Conservation (phyloP, 37 sponge, comb jelly and placozoan genomes). For the Geodia barretti region DNA sequence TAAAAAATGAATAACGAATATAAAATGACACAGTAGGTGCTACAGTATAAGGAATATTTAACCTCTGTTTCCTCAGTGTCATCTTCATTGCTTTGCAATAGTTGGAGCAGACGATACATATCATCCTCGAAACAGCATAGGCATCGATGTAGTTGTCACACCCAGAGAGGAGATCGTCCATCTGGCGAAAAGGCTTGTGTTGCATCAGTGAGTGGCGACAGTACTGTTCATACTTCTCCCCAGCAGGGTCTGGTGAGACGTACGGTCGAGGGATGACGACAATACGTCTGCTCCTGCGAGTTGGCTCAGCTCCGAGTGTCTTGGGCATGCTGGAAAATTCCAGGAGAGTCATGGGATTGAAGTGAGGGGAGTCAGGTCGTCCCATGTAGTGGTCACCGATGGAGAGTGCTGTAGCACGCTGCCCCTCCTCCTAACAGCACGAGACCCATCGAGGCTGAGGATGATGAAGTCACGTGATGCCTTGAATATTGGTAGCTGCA, state of each 20-base stretch:
- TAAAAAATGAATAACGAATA: too few relatives aligned
- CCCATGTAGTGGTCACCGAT: conserved; percentile 21
- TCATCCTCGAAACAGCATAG: too few relatives aligned
- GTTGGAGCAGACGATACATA: too few relatives aligned
- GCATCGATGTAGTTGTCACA: too few relatives aligned
- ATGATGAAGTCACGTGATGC: conserved; percentile 29
- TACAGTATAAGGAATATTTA: too few relatives aligned
- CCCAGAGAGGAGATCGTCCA: conserved; percentile 14
- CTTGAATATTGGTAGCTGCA: conserved; percentile 34
- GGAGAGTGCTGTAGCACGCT: conserved; percentile 15
- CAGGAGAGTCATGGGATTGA: conserved; percentile 28
- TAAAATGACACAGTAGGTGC: too few relatives aligned
- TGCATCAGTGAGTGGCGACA: conserved; percentile 36
- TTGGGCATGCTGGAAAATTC: conserved; percentile 48
- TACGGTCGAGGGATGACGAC: conserved; percentile 37
- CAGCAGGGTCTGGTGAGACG: conserved; percentile 43
- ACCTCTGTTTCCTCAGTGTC: too few relatives aligned
- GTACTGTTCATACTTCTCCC: conserved; percentile 49
- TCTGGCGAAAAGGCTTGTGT: conserved; percentile 7
- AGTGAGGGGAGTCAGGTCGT: conserved; percentile 14
- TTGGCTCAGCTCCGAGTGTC: conserved; percentile 5
- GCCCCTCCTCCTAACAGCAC: conserved; percentile 4
- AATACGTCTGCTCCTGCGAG: background rate
- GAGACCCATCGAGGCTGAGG: conserved; percentile 41
- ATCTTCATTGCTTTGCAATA: too few relatives aligned